Percentiles rank a stretch among this genome's conserved stretches.
Evolutionary conservation across 30 jellyfish, hydroid and myxozoan genomes (phyloP).

Genomic region (Turritopsis dohrnii): DNA sequence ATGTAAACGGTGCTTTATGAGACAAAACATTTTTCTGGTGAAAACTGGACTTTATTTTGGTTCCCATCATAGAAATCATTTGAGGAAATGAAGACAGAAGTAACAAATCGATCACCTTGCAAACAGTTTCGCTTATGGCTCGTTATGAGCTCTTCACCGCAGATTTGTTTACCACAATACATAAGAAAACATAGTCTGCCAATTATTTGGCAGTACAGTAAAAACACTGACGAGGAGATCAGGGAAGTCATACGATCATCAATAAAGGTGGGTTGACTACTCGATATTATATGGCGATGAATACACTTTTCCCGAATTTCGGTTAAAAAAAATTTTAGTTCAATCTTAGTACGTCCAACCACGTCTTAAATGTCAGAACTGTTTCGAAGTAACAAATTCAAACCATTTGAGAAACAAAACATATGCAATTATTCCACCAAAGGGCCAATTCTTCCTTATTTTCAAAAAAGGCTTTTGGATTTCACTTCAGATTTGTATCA

Average conservation of each 20-base stretch:
- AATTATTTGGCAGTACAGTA: background rate
- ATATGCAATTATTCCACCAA: too few species aligned
- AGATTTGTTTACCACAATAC: background rate
- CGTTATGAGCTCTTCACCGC: background rate
- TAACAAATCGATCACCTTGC: background rate
- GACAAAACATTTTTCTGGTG: background rate
- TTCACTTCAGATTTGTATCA: too few species aligned
- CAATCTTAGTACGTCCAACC: too few species aligned
- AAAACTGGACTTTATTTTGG: background rate
- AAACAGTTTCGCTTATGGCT: conserved; percentile 4
- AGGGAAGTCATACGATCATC: background rate
- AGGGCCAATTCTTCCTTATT: too few species aligned
- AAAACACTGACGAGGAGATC: background rate
- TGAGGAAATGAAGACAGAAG: background rate
- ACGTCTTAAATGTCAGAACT: too few species aligned
- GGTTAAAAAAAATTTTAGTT: too few species aligned
- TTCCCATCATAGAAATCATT: background rate
- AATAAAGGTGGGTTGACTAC: background rate
- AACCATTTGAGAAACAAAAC: too few species aligned
- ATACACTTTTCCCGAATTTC: too few species aligned
- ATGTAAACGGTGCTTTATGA: background rate
- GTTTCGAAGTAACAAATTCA: too few species aligned
- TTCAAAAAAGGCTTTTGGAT: too few species aligned
- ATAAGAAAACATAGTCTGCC: background rate
- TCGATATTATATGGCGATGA: too few species aligned